A percentile compares a stretch with the other conserved stretches of the same genome.
Evolutionary conservation across 1,140 invertebrate genomes (phyloP).

Genomic region (Pseudomyrmex flavicornis): DNA sequence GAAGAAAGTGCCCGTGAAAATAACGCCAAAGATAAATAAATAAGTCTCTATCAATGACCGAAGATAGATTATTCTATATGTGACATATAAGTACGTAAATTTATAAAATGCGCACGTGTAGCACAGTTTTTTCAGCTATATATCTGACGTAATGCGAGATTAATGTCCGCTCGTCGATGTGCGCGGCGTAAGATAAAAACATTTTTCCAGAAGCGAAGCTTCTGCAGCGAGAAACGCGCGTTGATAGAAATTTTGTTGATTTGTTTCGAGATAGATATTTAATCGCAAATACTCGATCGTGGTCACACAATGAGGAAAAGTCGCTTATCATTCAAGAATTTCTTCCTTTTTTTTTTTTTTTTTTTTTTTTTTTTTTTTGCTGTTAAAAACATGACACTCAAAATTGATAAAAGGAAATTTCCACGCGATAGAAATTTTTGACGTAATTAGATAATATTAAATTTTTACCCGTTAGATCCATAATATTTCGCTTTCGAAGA

Average conservation of each 20-base stretch:
- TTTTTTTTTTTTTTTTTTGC: background rate
- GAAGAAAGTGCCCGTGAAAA: constrained; percentile 51
- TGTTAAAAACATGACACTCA: background rate
- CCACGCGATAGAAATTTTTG: constrained; percentile 13
- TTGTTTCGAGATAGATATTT: too few species aligned
- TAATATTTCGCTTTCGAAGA: too few species aligned
- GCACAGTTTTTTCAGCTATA: constrained; percentile 27
- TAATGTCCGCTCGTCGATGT: background rate
- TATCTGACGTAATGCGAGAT: constrained; percentile 39
- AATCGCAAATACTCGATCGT: constrained; percentile 34
- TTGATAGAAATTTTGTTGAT: constrained; percentile 18
- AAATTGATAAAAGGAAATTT: background rate
- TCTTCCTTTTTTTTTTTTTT: constrained; percentile 6
- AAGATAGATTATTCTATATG: constrained; percentile 32
- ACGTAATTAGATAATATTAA: background rate
- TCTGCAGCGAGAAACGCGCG: background rate
- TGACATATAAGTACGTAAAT: background rate
- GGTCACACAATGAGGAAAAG: constrained; percentile 27
- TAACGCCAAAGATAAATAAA: constrained; percentile 47
- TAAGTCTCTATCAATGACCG: constrained; percentile 45
- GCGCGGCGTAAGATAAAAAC: constrained; percentile 28
- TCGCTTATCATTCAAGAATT: constrained; percentile 8
- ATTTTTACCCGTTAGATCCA: too few species aligned
- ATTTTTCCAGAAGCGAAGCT: background rate
- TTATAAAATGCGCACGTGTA: constrained; percentile 54